A percentile compares a stretch with the other conserved stretches of the same genome.
These are phyloP conservation scores for Ormyrus rosae DNA, from an alignment of 2,888 invertebrate genomes.

Conservation along the genomic window DNA sequence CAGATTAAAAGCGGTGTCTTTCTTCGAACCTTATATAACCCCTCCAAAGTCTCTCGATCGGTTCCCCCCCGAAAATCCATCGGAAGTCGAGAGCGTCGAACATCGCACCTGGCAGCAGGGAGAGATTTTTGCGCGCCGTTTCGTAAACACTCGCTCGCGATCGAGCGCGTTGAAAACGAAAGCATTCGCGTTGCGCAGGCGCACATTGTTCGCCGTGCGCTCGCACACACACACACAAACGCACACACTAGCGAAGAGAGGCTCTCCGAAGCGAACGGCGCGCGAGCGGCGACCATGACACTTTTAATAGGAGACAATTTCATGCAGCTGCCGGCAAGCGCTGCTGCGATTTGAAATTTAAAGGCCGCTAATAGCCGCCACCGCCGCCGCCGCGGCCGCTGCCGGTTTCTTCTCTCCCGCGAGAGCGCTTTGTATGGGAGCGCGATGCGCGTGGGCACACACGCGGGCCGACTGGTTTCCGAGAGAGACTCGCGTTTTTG, in stretches of 20 bases:
- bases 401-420: no score
- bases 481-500: not conserved
- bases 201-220: conserved; percentile 41
- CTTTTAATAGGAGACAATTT: conserved; percentile 74
- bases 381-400: conserved; percentile 10
- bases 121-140: conserved; percentile 1
- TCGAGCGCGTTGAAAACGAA: conserved; percentile 54
- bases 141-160: conserved; percentile 42
- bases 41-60: no score
- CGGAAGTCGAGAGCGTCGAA: no score
- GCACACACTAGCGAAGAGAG: not conserved
- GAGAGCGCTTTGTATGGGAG: no score
- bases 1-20: no score
- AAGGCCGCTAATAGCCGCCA: conserved; percentile 64
- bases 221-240: not conserved
- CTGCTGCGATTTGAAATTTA: conserved; percentile 71
- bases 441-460: not conserved
- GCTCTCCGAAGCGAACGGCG: conserved; percentile 33
- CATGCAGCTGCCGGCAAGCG: conserved; percentile 65
- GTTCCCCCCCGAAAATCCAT: no score
- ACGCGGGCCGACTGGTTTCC: not conserved
- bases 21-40: no score
- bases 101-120: no score
- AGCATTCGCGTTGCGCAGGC: conserved; percentile 55
- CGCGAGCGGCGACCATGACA: conserved; percentile 70